phyloP scores from a whole-genome alignment of 37 sponge, comb jelly and placozoan species.

The Ianthella basta region DNA sequence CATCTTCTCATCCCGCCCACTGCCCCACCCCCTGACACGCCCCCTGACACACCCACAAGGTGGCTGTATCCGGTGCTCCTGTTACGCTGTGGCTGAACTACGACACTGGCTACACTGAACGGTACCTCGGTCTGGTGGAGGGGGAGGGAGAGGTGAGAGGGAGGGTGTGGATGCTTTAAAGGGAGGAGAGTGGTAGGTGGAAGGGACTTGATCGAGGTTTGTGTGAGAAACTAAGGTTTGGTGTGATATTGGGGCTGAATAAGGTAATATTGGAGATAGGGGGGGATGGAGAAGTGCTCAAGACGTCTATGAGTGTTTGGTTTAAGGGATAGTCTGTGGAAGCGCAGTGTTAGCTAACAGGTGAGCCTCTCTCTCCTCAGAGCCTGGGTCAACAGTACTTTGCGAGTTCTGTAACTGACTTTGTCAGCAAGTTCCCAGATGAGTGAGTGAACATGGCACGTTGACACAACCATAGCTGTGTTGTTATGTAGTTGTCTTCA shows the following conservation, averaged over 20 bases:
- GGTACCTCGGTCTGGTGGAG: slow-evolving; percentile 71
- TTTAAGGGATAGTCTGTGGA: too few relatives aligned
- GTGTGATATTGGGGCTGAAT: not conserved
- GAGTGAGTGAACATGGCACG: slow-evolving; percentile 39
- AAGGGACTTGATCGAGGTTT: too few relatives aligned
- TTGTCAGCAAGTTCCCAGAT: slow-evolving; percentile 31
- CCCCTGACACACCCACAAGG: slow-evolving; percentile 9
- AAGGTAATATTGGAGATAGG: not conserved
- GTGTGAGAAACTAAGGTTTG: not conserved
- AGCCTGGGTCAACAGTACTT: not conserved
- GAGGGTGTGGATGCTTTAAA: not conserved
- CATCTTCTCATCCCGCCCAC: too few relatives aligned
- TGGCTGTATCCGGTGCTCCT: slow-evolving; percentile 85
- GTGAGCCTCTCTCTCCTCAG: not conserved
- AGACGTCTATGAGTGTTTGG: too few relatives aligned
- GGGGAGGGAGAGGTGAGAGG: slow-evolving; percentile 26
- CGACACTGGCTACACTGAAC: slow-evolving; percentile 93
- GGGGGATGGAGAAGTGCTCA: too few relatives aligned
- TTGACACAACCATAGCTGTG: too few relatives aligned
- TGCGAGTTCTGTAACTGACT: slow-evolving; percentile 32
- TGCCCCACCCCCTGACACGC: not conserved
- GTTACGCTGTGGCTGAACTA: slow-evolving; percentile 81
- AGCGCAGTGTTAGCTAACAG: not conserved
- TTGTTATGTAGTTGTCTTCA: too few relatives aligned
- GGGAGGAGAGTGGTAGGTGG: not conserved